phyloP scores from a whole-genome alignment of 2,113 vertebrate species.

The Rhynchopsitta pachyrhyncha region DNA sequence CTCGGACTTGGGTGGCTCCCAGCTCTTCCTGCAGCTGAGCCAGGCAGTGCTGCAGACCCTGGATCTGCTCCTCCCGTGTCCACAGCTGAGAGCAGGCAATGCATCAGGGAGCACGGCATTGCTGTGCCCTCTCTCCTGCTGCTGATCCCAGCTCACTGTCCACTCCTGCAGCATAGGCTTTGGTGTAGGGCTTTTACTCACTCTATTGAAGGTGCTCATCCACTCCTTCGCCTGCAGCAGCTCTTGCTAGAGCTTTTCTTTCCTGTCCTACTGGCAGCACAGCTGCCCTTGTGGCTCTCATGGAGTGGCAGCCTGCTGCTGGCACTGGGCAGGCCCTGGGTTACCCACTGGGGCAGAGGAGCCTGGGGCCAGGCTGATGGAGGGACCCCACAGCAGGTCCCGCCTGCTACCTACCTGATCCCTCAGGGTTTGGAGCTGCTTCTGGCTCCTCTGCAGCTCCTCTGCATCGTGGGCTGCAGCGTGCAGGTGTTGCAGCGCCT shows the following conservation, averaged over 20 bases:
- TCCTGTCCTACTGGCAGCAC: background rate
- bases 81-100: background rate
- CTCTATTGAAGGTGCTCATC: constrained; percentile 18
- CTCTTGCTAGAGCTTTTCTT: constrained; percentile 50
- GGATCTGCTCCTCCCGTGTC: background rate
- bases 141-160: background rate
- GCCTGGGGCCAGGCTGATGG: background rate
- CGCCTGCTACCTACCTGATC: constrained; percentile 59
- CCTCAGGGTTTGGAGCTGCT: constrained; percentile 33
- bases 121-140: background rate
- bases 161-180: constrained; percentile 26
- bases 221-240: constrained; percentile 22
- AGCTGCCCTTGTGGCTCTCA: constrained; percentile 47
- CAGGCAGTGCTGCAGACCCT: background rate
- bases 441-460: constrained; percentile 44
- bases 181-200: constrained; percentile 38
- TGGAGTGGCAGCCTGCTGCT: constrained; percentile 4
- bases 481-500: constrained; percentile 55
- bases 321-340: constrained; percentile 16
- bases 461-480: background rate
- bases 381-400: no score
- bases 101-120: rapidly evolving
- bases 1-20: background rate
- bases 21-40: constrained; percentile 49
- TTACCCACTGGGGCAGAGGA: background rate